These are phyloP conservation scores for Holotrichia oblita DNA, from an alignment of 1,140 invertebrate species.

Conservation along the genomic window DNA sequence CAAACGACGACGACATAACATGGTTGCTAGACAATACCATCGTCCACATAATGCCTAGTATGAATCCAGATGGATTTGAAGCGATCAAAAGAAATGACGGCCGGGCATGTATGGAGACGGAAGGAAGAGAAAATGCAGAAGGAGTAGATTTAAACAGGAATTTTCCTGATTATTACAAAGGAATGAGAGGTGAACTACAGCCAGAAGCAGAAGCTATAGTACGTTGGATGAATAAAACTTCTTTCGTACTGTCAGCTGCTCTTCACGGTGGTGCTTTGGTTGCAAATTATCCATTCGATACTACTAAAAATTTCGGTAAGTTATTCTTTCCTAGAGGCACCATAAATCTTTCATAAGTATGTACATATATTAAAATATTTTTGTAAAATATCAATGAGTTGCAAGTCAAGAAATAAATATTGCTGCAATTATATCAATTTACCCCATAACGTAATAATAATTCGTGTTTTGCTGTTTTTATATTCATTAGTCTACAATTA, in stretches of 20 bases:
- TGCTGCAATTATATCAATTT: too few species aligned
- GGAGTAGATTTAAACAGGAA: constrained; percentile 62
- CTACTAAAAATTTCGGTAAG: constrained; percentile 57
- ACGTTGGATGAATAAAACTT: constrained; percentile 61
- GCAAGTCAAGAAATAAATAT: too few species aligned
- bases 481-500: too few species aligned
- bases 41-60: constrained; percentile 67
- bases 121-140: constrained; percentile 59
- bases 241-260: constrained; percentile 66
- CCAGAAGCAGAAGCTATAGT: constrained; percentile 62
- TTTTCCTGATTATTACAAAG: constrained; percentile 62
- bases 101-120: constrained; percentile 61
- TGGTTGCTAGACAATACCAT: constrained; percentile 64
- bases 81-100: constrained; percentile 54
- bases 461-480: too few species aligned
- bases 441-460: too few species aligned
- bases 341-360: background rate
- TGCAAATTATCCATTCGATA: constrained; percentile 67
- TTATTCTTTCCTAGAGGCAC: too few species aligned
- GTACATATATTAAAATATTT: background rate
- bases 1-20: constrained; percentile 39
- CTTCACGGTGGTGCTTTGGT: constrained; percentile 69
- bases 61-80: constrained; percentile 66
- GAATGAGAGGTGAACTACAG: constrained; percentile 49
- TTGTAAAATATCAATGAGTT: constrained; percentile 11